Evolutionary conservation across 2,797 vertebrate genomes (phyloP).

Genomic region (Premnoplex brunnescens): DNA sequence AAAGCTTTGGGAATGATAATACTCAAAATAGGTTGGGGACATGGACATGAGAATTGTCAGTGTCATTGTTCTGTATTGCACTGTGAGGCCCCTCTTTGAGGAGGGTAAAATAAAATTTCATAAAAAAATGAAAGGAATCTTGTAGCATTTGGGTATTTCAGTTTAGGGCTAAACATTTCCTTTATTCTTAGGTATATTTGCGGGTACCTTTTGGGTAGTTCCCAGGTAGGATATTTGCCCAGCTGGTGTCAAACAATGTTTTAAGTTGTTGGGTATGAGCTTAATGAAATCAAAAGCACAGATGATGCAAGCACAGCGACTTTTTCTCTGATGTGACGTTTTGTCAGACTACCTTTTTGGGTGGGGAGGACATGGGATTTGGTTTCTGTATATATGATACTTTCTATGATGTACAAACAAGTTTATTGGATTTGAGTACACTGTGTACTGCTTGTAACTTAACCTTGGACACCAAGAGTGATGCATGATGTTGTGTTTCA

Average conservation of each 20-base stretch:
- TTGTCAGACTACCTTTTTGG: not conserved
- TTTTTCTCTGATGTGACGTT: not conserved
- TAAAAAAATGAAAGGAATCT: not conserved
- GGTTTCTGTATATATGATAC: not conserved
- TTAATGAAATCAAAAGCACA: not conserved
- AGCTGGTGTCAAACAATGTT: not conserved
- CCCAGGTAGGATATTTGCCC: not conserved
- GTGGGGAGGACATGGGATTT: not conserved
- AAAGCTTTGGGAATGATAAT: not conserved
- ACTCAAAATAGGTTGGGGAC: not conserved
- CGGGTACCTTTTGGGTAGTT: not conserved
- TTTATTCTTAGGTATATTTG: not conserved
- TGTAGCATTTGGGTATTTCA: not conserved
- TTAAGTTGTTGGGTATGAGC: not conserved
- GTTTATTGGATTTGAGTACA: not conserved
- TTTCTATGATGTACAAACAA: not conserved
- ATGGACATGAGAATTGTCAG: fast-evolving
- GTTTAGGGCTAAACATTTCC: not conserved
- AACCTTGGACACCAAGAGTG: not conserved
- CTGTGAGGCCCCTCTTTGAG: not conserved
- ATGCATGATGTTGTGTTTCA: not conserved
- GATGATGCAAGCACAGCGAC: fast-evolving
- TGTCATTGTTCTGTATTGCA: not conserved
- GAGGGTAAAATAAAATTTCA: not conserved
- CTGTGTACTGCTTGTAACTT: not conserved